Evolutionary conservation across 1,140 invertebrate genomes (phyloP), one percentile per base, ranked within the genome.

Genomic region (Drosophila pruinosa): DNA sequence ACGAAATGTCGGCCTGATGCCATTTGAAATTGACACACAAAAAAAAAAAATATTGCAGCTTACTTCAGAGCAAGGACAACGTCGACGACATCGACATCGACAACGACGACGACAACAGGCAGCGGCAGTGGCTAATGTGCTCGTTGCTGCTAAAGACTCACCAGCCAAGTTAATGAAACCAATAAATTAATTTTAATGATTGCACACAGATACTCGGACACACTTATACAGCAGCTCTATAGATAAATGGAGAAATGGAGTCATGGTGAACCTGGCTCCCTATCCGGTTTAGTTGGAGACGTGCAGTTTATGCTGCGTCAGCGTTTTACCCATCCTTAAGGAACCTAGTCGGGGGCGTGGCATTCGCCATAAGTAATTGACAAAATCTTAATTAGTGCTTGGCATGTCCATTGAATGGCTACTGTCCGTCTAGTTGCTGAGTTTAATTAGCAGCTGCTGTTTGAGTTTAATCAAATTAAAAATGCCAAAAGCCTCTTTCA

Each of bases 121-220:
- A 14, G 8, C 12, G 41, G 64, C 45, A 71, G 71, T 53, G 77
- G 65, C 78, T 86, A 88, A 88, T 86, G 74, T 81, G 53, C 82
- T 78, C 54, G 63, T 47, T 63, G 74, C 69, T 59, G 70, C 73
- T 86, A 81, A 81, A 78, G 78, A 82, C 82, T 78, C 63, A 63
- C 52, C 82, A 68, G 73, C 62, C 73, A 88, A 89, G 85, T 89
- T 89, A 89, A 89, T 89, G 85, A 80, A 89, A 85, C 85, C 86
- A 89, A 89, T 89, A 89, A 89, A 89, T 89, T 89, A 89, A 89
- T 89, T 89, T 89, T 89, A 89, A 89, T 89, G 85, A 86, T 86
- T 85, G 81, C 81, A 85, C 74, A 85, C 68, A 74, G 36, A 63
- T 53, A 71, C 47, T 75, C 68, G 48, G 19, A 64, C 45, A 64